Conservation (phyloP, 2,888 invertebrate genomes). For the Crioceris asparagi region DNA sequence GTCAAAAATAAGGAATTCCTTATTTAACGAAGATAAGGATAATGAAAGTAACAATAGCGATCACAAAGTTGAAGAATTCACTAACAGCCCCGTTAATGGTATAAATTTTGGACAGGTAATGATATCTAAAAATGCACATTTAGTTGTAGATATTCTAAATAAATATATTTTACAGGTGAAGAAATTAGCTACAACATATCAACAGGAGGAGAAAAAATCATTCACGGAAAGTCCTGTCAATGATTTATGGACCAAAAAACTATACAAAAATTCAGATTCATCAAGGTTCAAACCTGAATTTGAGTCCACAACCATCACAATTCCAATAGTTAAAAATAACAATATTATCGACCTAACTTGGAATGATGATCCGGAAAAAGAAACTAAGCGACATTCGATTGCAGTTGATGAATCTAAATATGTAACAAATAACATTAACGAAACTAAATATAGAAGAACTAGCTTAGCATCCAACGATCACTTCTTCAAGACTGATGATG, state of each 20-base stretch:
- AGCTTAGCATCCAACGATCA: conserved; percentile 27
- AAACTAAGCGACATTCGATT: conserved; percentile 45
- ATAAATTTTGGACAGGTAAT: conserved; percentile 20
- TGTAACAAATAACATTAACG: conserved; percentile 22
- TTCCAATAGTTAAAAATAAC: conserved; percentile 31
- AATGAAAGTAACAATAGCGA: conserved; percentile 19
- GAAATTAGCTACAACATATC: conserved; percentile 22
- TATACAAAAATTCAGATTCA: too few species aligned
- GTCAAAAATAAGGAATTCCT: conserved; percentile 18
- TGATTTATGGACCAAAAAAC: too few species aligned
- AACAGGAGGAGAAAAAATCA: conserved; percentile 14
- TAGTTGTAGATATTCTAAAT: not conserved
- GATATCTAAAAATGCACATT: not conserved
- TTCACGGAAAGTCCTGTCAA: too few species aligned
- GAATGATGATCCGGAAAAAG: conserved; percentile 22
- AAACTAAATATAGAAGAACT: conserved; percentile 25
- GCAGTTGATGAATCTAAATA: conserved; percentile 48
- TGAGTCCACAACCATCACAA: conserved; percentile 33
- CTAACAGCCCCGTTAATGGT: conserved; percentile 10
- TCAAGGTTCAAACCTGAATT: conserved; percentile 15
- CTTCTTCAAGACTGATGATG: conserved; percentile 31
- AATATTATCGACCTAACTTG: conserved; percentile 25
- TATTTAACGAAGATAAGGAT: conserved; percentile 10
- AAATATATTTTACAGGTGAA: conserved; percentile 15
- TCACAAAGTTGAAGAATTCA: conserved; percentile 12